Evolutionary conservation across 2,113 vertebrate species (phyloP).

Genomic region (Clarias macrocephalus): DNA sequence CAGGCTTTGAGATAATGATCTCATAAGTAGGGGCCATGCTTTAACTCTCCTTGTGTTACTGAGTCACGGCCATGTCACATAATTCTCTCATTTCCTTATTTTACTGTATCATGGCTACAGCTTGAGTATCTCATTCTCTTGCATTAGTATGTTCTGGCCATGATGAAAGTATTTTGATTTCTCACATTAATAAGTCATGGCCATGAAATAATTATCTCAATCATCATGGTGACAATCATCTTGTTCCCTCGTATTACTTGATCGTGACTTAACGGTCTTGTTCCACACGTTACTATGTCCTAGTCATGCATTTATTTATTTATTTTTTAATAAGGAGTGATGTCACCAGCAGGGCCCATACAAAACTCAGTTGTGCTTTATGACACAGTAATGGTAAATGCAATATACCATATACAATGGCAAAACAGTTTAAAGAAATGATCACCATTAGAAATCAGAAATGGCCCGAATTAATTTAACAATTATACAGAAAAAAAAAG

Average conservation of each 20-base stretch:
- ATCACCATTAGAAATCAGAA: neutral
- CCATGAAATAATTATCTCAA: too few species aligned
- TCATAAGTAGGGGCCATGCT: neutral
- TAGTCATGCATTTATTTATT: too few species aligned
- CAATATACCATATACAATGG: neutral
- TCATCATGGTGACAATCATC: neutral
- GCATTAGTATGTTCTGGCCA: neutral
- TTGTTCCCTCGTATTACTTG: neutral
- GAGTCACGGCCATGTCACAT: neutral
- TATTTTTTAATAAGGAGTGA: neutral
- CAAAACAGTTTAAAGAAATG: neutral
- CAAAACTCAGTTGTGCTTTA: neutral
- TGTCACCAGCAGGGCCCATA: constrained; percentile 6
- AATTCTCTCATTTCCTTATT: neutral
- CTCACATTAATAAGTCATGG: too few species aligned
- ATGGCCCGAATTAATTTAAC: constrained; percentile 9
- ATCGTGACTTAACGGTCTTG: neutral
- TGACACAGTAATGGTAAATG: neutral
- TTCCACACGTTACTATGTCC: neutral
- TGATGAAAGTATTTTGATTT: too few species aligned
- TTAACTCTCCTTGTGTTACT: neutral
- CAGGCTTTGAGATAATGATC: neutral
- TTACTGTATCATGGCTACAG: neutral
- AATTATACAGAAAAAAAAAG: constrained; percentile 27
- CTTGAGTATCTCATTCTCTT: neutral